Conservation (phyloP, 1,140 invertebrate genomes). For the Caenorhabditis briggsae region DNA sequence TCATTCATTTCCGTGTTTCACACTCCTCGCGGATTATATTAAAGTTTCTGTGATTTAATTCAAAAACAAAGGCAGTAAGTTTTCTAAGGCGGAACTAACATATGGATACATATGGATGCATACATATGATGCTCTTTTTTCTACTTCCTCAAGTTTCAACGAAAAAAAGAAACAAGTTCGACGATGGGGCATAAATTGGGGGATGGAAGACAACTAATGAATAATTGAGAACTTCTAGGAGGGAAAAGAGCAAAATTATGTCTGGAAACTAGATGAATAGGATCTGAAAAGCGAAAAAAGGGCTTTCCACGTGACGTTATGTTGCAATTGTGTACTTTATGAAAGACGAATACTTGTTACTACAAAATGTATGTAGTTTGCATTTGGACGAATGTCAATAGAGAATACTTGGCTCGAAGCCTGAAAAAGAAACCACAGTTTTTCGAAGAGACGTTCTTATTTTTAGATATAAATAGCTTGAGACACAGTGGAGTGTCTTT, state of each 20-base stretch:
- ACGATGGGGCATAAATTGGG: constrained; percentile 1
- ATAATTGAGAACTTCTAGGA: background rate
- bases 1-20: constrained; percentile 16
- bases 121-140: background rate
- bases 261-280: background rate
- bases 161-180: constrained; percentile 4
- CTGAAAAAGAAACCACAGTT: no score
- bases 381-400: no score
- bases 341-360: no score
- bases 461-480: no score
- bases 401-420: no score
- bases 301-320: background rate
- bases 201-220: background rate
- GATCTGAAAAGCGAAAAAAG: background rate
- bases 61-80: background rate
- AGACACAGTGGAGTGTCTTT: no score
- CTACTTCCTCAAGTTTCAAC: constrained; percentile 31
- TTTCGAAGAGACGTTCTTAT: no score
- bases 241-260: background rate
- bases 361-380: no score
- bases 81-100: background rate
- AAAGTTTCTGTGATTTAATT: background rate
- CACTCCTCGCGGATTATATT: background rate
- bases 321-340: no score
- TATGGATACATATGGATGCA: background rate